Base-by-base conservation (phyloP, 2,113 vertebrate species). In the Engraulis encrasicolus region DNA sequence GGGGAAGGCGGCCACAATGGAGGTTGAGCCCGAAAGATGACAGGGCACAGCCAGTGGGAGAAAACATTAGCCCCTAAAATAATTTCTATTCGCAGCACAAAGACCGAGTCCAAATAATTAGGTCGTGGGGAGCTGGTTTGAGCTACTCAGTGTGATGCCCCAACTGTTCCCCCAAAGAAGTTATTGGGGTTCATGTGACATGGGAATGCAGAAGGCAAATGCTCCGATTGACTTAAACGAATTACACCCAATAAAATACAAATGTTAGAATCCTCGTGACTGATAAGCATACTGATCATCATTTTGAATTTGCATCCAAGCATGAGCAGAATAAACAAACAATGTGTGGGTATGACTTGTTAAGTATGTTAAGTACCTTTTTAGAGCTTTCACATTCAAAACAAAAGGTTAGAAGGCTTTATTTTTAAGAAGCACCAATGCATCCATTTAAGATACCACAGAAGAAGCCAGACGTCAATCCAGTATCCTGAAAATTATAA, bases 1-100 rank as follows among this genome's bases (percentile, higher is more conserved):
- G 58, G 58, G 58, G 58, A 66, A 66, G 58, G 58, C 58, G 14
- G 58, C 58, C 58, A 66, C 58, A 66, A 66, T 66, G 58, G 58
- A 66, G n/a, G 58, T 66, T 66, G 58, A 66, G 58, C 58, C 58
- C 58, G n/a, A 66, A 27, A 7, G 58, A 66, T 66, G 58, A 14
- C 58, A 31, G 58, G 58, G 58, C n/a, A 27, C 58, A 66, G 58
- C 58, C 23, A 66, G 58, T 27, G 58, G 58, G 58, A 31, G 58
- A 66, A 66, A 27, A 66, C 58, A 66, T 66, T 66, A 66, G 58
- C 58, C 58, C 31, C 58, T 23, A 61, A 66, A 66, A 31, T 66
- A 31, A 31, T 66, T 66, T 66, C 23, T 31, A 6, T 27, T 58
- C 15, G 19, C 3, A 58, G 52, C 19, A 31, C 58, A 66, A 66